These are phyloP conservation scores for Ceyx melanurus DNA, from an alignment of 2,113 vertebrate genomes.

Conservation along the genomic window DNA sequence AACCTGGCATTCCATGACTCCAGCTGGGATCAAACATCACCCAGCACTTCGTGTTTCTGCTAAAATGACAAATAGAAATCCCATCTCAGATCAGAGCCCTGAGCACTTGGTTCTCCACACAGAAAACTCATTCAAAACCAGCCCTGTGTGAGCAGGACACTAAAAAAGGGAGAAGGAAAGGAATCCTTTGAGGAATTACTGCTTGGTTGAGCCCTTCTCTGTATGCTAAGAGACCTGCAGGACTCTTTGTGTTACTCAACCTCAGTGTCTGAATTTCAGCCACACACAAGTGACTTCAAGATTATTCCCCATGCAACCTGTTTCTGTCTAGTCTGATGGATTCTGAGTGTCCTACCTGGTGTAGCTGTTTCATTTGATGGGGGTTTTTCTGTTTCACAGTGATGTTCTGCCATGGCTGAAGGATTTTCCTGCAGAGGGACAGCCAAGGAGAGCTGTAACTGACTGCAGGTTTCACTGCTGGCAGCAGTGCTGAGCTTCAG, in stretches of 20 bases:
- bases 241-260: background rate
- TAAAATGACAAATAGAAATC: background rate
- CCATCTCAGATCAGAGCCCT: background rate
- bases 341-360: background rate
- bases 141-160: background rate
- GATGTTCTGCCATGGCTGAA: background rate
- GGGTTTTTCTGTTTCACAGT: background rate
- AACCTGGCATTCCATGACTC: background rate
- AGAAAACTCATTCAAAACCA: background rate
- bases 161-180: background rate
- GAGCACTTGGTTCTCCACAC: background rate
- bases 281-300: background rate
- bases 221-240: background rate
- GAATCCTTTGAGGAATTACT: background rate
- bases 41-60: background rate
- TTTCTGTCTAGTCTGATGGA: background rate
- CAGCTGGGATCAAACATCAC: background rate
- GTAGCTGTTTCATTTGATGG: background rate
- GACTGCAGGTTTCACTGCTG: background rate
- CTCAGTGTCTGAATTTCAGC: background rate
- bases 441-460: background rate
- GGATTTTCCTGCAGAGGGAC: background rate
- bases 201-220: background rate
- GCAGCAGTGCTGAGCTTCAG: background rate
- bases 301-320: background rate